A percentile compares a stretch with the other conserved stretches of the same genome.
Conservation (phyloP, 2,113 vertebrate genomes). For the Rhagologus leucostigma region DNA sequence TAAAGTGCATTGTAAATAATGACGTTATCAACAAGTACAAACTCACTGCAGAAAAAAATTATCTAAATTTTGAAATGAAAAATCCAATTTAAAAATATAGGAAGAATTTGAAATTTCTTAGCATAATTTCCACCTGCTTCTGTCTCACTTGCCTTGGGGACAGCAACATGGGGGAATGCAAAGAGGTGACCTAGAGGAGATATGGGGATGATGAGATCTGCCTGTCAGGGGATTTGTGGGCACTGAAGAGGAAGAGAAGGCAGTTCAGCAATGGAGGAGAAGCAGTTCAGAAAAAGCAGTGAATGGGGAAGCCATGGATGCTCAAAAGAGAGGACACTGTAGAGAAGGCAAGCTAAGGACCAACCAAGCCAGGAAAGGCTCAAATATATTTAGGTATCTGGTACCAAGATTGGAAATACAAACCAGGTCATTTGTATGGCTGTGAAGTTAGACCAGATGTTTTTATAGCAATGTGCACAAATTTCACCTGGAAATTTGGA, state of each 20-base stretch:
- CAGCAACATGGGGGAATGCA: background rate
- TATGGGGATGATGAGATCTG: background rate
- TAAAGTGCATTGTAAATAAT: background rate
- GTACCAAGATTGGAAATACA: background rate
- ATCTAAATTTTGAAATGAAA: background rate
- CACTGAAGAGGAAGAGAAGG: background rate
- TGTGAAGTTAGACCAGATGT: background rate
- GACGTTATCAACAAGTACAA: background rate
- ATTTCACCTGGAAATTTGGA: background rate
- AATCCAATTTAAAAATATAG: background rate
- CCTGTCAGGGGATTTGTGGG: background rate
- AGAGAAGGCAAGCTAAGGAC: background rate
- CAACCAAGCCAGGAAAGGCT: background rate
- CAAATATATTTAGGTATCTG: background rate
- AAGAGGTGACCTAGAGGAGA: background rate
- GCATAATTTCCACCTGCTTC: background rate
- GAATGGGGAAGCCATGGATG: background rate
- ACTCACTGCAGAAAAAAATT: background rate
- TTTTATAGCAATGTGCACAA: background rate
- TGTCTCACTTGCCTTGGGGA: background rate
- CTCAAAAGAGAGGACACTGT: background rate
- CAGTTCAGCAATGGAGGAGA: background rate
- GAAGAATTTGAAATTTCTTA: background rate
- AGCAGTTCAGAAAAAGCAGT: background rate
- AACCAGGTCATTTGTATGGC: background rate